These are phyloP conservation scores for Microplitis deprimator DNA, from an alignment of 2,888 invertebrate species.

Conservation along the genomic window DNA sequence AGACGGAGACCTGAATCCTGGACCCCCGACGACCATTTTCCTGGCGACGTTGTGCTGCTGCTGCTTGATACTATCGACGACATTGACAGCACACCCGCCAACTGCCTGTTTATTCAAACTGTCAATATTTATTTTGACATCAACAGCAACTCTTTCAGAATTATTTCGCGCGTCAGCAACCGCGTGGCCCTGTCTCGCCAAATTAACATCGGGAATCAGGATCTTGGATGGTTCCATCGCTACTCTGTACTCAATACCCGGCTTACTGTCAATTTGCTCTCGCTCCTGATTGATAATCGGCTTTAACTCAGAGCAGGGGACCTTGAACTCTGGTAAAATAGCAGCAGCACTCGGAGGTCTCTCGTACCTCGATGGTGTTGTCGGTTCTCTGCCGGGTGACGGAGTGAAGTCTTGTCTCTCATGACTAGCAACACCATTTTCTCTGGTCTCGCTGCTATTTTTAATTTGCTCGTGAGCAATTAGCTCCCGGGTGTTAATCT, in stretches of 20 bases:
- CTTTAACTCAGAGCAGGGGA: background rate
- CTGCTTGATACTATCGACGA: slow-evolving; percentile 65
- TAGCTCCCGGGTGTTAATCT: background rate
- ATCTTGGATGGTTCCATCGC: background rate
- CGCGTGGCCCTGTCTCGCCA: background rate
- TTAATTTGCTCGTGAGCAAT: background rate
- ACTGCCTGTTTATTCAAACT: slow-evolving; percentile 24
- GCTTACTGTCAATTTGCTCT: background rate
- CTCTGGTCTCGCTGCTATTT: slow-evolving; percentile 43
- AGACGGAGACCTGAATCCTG: slow-evolving; percentile 74
- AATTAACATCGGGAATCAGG: background rate
- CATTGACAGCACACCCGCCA: slow-evolving; percentile 43
- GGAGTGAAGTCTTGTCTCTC: slow-evolving; percentile 55
- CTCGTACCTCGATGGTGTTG: background rate
- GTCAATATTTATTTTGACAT: slow-evolving; percentile 25
- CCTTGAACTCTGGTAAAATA: background rate
- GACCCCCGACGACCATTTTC: slow-evolving; percentile 79
- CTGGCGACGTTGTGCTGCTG: slow-evolving; percentile 73
- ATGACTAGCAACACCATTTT: slow-evolving; percentile 53
- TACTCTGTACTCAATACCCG: background rate
- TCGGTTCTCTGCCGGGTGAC: slow-evolving; percentile 48
- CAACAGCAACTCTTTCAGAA: slow-evolving; percentile 9
- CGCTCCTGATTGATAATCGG: too few relatives aligned
- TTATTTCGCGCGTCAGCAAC: background rate
- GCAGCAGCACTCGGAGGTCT: background rate